Conservation (phyloP, 2,797 vertebrate species). For the Acestrorhynchus altus region DNA sequence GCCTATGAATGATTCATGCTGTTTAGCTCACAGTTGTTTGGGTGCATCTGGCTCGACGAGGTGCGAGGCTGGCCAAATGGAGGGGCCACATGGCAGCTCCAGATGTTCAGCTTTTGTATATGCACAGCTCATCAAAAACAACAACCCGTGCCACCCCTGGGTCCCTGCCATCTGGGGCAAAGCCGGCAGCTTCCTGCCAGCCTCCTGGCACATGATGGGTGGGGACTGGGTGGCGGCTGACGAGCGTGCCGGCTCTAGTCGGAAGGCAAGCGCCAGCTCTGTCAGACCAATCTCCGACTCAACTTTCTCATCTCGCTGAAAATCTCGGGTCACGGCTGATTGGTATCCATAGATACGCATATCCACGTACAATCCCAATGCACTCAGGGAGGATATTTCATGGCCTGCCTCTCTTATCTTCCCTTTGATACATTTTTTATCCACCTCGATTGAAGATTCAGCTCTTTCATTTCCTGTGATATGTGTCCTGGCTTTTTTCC, state of each 20-base stretch:
- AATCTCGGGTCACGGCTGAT: conserved; percentile 62
- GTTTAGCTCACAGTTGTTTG: conserved; percentile 81
- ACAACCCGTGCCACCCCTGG: conserved; percentile 76
- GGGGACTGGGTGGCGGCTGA: conserved; percentile 28
- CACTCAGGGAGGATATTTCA: conserved; percentile 66
- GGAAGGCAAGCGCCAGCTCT: conserved; percentile 43
- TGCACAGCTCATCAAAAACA: conserved; percentile 85
- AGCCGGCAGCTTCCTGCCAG: conserved; percentile 79
- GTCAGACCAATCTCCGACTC: conserved; percentile 54
- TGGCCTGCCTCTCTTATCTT: conserved; percentile 66
- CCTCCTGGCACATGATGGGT: conserved; percentile 68
- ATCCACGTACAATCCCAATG: conserved; percentile 64
- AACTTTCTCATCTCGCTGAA: conserved; percentile 58
- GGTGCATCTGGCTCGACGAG: conserved; percentile 79
- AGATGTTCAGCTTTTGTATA: conserved; percentile 84
- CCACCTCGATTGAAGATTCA: conserved; percentile 66
- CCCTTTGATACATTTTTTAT: conserved; percentile 67
- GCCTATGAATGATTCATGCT: conserved; percentile 90
- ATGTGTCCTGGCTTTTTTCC: conserved; percentile 56
- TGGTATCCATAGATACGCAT: conserved; percentile 66
- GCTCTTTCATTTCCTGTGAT: conserved; percentile 67
- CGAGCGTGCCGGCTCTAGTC: conserved; percentile 18
- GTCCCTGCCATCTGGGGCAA: conserved; percentile 76
- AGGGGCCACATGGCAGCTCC: conserved; percentile 87
- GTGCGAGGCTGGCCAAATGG: conserved; percentile 80